Conservation (phyloP, 2,113 vertebrate genomes). For the Asarcornis scutulata region DNA sequence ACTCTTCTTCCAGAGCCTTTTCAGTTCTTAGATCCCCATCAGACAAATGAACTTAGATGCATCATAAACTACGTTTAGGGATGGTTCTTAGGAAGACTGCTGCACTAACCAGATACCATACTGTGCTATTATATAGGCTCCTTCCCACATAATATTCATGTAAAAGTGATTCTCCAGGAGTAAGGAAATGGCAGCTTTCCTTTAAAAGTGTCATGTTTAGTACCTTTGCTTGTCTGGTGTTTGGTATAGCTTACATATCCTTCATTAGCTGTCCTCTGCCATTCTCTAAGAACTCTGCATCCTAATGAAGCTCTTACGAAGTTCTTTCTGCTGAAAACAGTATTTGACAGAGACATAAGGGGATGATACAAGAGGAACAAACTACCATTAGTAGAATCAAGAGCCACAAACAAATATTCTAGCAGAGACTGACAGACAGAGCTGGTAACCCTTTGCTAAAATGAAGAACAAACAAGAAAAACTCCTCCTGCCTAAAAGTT, state of each 20-base stretch:
- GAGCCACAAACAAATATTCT: neutral
- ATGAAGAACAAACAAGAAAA: neutral
- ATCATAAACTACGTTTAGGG: neutral
- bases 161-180: neutral
- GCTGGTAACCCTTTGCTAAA: neutral
- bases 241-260: neutral
- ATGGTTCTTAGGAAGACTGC: neutral
- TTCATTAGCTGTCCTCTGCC: neutral
- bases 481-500: neutral
- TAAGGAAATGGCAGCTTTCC: neutral
- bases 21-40: neutral
- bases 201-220: neutral
- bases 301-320: neutral
- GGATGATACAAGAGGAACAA: neutral
- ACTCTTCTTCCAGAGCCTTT: conserved; percentile 16
- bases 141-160: neutral
- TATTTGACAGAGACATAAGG: neutral
- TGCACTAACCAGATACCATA: neutral
- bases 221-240: neutral
- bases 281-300: neutral
- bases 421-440: neutral
- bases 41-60: neutral
- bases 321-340: neutral
- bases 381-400: neutral
- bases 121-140: no score